These are phyloP conservation scores for Panthera tigris DNA, from an alignment of 2,113 vertebrate species.

Conservation along the genomic window DNA sequence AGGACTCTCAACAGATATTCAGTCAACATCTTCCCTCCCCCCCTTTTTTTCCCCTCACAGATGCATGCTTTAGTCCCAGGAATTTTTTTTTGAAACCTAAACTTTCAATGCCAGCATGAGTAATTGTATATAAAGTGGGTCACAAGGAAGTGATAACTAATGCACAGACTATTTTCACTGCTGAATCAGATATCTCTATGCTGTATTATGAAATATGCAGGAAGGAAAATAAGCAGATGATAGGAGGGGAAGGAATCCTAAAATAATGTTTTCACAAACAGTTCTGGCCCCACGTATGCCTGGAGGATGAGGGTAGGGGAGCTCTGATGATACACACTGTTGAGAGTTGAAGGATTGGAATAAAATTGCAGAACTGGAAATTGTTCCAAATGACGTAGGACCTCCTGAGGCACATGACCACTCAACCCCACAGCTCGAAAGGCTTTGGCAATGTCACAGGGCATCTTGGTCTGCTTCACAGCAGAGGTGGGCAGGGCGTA, in stretches of 20 bases:
- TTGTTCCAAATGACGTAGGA: neutral
- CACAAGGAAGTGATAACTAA: conserved; percentile 68
- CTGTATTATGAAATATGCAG: conserved; percentile 62
- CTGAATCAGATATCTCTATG: conserved; percentile 67
- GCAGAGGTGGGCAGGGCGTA: neutral
- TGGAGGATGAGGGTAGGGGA: neutral
- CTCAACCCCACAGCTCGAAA: neutral
- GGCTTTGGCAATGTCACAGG: neutral
- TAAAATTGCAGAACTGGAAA: neutral
- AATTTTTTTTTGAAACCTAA: conserved; percentile 38
- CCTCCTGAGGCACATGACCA: neutral
- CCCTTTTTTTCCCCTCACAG: neutral
- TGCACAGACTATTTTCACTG: conserved; percentile 61
- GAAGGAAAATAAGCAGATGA: conserved; percentile 68
- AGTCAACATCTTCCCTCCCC: neutral
- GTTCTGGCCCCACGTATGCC: neutral
- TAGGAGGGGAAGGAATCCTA: conserved; percentile 57
- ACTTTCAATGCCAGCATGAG: conserved; percentile 55
- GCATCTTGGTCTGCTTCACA: neutral
- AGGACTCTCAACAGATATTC: neutral
- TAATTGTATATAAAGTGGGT: conserved; percentile 70
- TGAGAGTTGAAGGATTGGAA: neutral
- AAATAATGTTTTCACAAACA: conserved; percentile 69
- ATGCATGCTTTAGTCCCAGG: neutral
- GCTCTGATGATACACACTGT: neutral